Percentiles rank a stretch among this genome's conserved stretches.
Evolutionary conservation across 2,113 vertebrate species (phyloP).

Genomic region (Promerops cafer): DNA sequence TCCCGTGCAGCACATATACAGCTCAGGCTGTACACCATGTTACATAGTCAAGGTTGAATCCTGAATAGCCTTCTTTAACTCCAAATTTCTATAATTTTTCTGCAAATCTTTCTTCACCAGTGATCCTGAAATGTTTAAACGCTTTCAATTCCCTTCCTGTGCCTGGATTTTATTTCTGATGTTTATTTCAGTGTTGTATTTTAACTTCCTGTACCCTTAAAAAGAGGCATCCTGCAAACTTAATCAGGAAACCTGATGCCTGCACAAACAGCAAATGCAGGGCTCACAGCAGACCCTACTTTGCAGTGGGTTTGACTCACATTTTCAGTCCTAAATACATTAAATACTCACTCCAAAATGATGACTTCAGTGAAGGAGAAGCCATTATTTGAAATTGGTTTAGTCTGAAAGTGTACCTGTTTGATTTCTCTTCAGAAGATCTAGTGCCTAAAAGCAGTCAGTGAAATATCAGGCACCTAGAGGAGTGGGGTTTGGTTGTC

Average conservation of each 20-base stretch:
- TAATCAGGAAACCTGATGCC: not conserved
- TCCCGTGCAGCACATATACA: accelerated
- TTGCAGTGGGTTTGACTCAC: not conserved
- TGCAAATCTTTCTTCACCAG: not conserved
- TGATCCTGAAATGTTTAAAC: not conserved
- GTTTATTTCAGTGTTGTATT: not conserved
- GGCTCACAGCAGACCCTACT: not conserved
- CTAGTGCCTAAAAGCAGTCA: not conserved
- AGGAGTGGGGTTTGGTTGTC: not conserved
- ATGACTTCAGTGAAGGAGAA: not conserved
- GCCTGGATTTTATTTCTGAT: not conserved
- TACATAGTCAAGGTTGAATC: not conserved
- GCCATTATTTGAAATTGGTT: not conserved
- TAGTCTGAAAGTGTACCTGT: not conserved
- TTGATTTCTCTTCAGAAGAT: not conserved
- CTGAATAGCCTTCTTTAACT: not conserved
- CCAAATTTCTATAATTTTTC: not conserved
- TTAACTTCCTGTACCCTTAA: not conserved
- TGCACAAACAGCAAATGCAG: not conserved
- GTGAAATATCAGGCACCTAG: not conserved
- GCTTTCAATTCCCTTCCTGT: not conserved
- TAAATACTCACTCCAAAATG: not conserved
- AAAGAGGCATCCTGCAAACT: not conserved
- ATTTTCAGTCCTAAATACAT: not conserved
- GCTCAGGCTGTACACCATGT: not conserved